phyloP scores from a whole-genome alignment of 2,797 vertebrate species.

The Vireo griseus region DNA sequence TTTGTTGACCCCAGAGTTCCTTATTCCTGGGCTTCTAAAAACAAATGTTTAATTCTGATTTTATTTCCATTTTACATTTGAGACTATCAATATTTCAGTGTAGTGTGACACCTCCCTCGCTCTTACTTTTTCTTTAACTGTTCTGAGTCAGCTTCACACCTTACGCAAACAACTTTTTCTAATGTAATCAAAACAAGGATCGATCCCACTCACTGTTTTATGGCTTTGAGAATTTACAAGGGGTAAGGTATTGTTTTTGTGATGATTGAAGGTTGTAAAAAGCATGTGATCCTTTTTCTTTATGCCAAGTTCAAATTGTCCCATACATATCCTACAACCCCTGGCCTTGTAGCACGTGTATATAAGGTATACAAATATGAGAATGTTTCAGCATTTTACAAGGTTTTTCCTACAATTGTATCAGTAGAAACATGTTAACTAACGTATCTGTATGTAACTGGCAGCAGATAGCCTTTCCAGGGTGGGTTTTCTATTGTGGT shows the following conservation, averaged over 20 bases:
- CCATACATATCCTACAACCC: neutral
- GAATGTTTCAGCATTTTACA: neutral
- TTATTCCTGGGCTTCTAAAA: neutral
- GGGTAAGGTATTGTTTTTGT: neutral
- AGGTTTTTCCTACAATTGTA: constrained; percentile 13
- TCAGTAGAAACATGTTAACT: constrained; percentile 14
- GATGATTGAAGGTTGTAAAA: neutral
- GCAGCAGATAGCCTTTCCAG: neutral
- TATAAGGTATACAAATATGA: neutral
- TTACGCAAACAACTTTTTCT: neutral
- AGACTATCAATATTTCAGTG: neutral
- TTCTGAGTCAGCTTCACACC: neutral
- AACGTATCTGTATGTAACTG: neutral
- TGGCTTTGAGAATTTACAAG: neutral
- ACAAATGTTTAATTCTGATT: neutral
- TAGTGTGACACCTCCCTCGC: neutral
- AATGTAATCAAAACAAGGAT: neutral
- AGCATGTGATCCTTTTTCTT: neutral
- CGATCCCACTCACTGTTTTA: neutral
- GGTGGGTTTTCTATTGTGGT: neutral
- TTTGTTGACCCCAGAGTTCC: neutral
- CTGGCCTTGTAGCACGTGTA: neutral
- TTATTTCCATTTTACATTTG: neutral
- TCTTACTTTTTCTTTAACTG: neutral
- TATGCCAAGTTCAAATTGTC: neutral